Evolutionary conservation across 2,888 invertebrate species (phyloP).

Genomic region (Leptopilina myrica): DNA sequence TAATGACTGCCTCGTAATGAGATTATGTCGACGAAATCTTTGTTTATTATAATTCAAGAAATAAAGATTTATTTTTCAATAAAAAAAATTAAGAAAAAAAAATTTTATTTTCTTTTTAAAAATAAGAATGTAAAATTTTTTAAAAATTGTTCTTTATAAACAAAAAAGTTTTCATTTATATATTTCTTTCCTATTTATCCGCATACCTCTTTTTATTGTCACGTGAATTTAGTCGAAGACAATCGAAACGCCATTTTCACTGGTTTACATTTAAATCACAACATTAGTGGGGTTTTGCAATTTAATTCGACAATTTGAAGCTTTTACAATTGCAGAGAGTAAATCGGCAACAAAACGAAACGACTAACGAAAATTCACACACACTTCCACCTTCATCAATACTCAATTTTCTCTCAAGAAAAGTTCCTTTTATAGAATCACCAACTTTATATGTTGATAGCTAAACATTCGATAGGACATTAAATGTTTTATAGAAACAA

Average conservation of each 20-base stretch:
- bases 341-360: conserved; percentile 3
- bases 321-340: neutral
- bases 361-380: neutral
- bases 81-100: no score
- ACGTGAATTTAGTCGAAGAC: neutral
- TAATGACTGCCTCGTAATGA: conserved; percentile 65
- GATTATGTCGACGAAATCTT: conserved; percentile 62
- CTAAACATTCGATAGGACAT: no score
- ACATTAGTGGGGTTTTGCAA: conserved; percentile 3
- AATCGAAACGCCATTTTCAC: neutral
- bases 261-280: conserved; percentile 11
- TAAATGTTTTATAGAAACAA: no score
- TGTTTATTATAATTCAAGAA: conserved; percentile 51
- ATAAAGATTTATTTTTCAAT: neutral
- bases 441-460: neutral
- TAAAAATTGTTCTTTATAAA: no score
- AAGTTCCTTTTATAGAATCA: neutral
- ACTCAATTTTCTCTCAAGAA: neutral
- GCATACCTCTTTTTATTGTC: neutral
- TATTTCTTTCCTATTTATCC: neutral
- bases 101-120: no score
- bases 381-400: neutral
- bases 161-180: neutral
- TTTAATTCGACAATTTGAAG: conserved; percentile 3
- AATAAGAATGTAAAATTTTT: no score